These are phyloP conservation scores for Melanostigma gelatinosum DNA, from an alignment of 2,113 vertebrate genomes.

Conservation along the genomic window DNA sequence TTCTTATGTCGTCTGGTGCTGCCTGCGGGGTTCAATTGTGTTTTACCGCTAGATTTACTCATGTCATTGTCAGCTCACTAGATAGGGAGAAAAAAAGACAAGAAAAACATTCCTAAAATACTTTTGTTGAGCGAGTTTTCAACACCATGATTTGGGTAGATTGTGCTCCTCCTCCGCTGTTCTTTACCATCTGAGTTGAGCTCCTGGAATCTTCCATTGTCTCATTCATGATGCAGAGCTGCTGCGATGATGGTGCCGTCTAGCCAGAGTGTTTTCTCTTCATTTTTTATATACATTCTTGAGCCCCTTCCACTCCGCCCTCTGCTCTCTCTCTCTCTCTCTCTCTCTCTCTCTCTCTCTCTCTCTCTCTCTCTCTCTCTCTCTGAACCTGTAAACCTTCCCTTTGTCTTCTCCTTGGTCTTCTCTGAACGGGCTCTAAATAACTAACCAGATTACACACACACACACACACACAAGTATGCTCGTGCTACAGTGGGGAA, in stretches of 20 bases:
- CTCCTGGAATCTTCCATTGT: constrained; percentile 77
- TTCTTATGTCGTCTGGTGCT: neutral
- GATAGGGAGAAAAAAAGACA: neutral
- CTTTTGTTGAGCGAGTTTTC: neutral
- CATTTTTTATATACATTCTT: constrained; percentile 67
- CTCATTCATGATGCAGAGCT: constrained; percentile 66
- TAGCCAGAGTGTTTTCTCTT: constrained; percentile 57
- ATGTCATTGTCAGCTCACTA: neutral
- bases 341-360: constrained; percentile 30
- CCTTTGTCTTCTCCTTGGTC: constrained; percentile 17
- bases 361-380: constrained; percentile 32
- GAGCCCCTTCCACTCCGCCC: constrained; percentile 25
- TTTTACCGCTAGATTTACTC: neutral
- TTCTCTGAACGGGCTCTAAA: constrained; percentile 41
- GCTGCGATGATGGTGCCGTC: constrained; percentile 60
- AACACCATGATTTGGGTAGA: neutral
- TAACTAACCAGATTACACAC: constrained; percentile 12
- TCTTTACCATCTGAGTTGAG: constrained; percentile 28
- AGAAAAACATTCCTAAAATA: neutral
- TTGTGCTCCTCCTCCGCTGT: constrained; percentile 22
- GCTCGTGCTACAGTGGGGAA: neutral
- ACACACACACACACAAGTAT: neutral
- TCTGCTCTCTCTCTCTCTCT: constrained; percentile 28
- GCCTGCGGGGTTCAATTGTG: neutral
- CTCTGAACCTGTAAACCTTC: constrained; percentile 42